Evolutionary conservation across 1,140 invertebrate species (phyloP).

Genomic region (Zaprionus kolodkinae): DNA sequence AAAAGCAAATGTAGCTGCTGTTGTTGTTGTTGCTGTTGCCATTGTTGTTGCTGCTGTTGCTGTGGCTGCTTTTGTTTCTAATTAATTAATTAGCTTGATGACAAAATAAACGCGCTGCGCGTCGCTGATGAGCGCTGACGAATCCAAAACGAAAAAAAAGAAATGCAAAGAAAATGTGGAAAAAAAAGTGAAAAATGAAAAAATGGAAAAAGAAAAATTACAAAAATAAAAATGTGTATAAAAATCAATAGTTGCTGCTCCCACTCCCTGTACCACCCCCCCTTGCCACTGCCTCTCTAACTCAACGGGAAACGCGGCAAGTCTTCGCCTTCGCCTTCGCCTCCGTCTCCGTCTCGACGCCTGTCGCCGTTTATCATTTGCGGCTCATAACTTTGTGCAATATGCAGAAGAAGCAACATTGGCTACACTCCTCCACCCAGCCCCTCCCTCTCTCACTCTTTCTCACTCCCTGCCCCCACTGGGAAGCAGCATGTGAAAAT

Average conservation of each 20-base stretch:
- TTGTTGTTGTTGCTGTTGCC: too few species aligned
- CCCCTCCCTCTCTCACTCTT: too few species aligned
- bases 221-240: constrained; percentile 21
- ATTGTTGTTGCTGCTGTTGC: constrained; percentile 21
- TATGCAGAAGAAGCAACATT: constrained; percentile 67
- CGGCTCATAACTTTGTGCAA: constrained; percentile 83
- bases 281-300: not conserved
- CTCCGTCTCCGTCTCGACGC: not conserved
- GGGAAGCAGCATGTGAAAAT: constrained; percentile 69
- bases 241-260: constrained; percentile 46
- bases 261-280: not conserved
- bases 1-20: not conserved
- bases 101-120: constrained; percentile 71
- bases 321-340: not conserved
- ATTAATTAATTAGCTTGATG: constrained; percentile 82
- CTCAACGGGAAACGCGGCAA: not conserved
- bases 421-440: constrained; percentile 12
- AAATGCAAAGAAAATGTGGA: constrained; percentile 20
- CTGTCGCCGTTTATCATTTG: constrained; percentile 78
- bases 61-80: constrained; percentile 57
- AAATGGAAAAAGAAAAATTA: constrained; percentile 28
- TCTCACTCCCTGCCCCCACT: constrained; percentile 3
- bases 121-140: constrained; percentile 55
- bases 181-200: constrained; percentile 3
- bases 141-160: constrained; percentile 18